A percentile compares a stretch with the other conserved stretches of the same genome.
Evolutionary conservation across 2,113 vertebrate genomes (phyloP).

Genomic region (Thymallus thymallus): DNA sequence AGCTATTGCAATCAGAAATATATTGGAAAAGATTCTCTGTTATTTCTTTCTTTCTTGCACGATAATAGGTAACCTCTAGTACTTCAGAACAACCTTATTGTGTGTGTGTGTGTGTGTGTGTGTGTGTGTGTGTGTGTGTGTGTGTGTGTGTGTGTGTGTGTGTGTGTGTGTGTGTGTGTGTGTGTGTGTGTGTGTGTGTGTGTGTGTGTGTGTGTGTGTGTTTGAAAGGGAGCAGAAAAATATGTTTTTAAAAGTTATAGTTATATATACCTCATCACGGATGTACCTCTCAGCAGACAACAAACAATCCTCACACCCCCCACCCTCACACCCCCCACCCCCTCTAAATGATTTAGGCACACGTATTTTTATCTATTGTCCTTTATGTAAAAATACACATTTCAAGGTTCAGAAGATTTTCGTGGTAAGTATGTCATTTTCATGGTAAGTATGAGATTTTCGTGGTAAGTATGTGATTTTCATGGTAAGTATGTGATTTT

Average conservation of each 20-base stretch:
- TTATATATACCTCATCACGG: neutral
- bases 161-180: neutral
- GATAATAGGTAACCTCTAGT: conserved; percentile 7
- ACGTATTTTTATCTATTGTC: no score
- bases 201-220: neutral
- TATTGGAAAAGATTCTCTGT: conserved; percentile 27
- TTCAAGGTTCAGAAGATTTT: conserved; percentile 47
- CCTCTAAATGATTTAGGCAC: no score
- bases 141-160: neutral
- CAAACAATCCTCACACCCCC: neutral
- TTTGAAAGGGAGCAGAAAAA: neutral
- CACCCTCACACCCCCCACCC: no score
- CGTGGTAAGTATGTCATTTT: conserved; percentile 50
- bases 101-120: neutral
- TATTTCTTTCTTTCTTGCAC: conserved; percentile 21
- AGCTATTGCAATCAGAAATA: conserved; percentile 41
- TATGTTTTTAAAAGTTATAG: neutral
- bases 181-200: neutral
- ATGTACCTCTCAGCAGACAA: neutral
- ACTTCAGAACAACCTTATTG: neutral
- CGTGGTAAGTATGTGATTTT: conserved; percentile 45
- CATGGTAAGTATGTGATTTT: conserved; percentile 45
- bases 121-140: neutral
- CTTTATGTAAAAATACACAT: neutral
- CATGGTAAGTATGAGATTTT: no score